Percentiles rank a stretch among this genome's conserved stretches.
These are phyloP conservation scores for Bombus consobrinus DNA, from an alignment of 1,140 invertebrate genomes.

Conservation along the genomic window DNA sequence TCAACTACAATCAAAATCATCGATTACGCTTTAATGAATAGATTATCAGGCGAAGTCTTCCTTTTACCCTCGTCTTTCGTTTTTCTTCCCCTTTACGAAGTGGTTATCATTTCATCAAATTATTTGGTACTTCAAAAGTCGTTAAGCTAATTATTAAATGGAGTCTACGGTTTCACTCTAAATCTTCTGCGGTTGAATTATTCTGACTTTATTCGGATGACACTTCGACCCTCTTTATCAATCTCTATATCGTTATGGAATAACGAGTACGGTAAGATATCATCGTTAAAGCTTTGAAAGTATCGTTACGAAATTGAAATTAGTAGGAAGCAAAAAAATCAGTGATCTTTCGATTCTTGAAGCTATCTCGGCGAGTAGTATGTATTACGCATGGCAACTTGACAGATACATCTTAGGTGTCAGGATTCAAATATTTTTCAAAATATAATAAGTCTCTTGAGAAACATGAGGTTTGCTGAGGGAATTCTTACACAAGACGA, in stretches of 20 bases:
- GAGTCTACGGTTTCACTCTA: constrained; percentile 49
- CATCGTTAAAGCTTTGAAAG: too few relatives aligned
- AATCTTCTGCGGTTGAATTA: constrained; percentile 50
- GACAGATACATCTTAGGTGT: background rate
- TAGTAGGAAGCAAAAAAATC: too few relatives aligned
- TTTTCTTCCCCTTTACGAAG: constrained; percentile 26
- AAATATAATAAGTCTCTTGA: constrained; percentile 46
- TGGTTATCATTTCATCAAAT: constrained; percentile 63
- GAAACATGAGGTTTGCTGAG: constrained; percentile 33
- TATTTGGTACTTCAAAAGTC: constrained; percentile 68
- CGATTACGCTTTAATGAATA: constrained; percentile 31
- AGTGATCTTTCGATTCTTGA: background rate
- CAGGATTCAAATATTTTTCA: constrained; percentile 41
- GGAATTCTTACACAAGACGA: constrained; percentile 30
- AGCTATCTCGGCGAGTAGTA: background rate
- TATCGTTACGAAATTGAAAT: too few relatives aligned
- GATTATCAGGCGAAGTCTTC: constrained; percentile 4
- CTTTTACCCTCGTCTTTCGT: background rate
- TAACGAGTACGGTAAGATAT: too few relatives aligned
- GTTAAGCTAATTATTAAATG: constrained; percentile 72
- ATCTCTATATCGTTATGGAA: too few relatives aligned
- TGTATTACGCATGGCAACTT: background rate
- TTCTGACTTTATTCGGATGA: background rate
- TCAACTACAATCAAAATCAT: constrained; percentile 32
- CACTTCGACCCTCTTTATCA: background rate